Conservation (phyloP, 2,888 invertebrate species). For the Dorcus parallelipipedus region DNA sequence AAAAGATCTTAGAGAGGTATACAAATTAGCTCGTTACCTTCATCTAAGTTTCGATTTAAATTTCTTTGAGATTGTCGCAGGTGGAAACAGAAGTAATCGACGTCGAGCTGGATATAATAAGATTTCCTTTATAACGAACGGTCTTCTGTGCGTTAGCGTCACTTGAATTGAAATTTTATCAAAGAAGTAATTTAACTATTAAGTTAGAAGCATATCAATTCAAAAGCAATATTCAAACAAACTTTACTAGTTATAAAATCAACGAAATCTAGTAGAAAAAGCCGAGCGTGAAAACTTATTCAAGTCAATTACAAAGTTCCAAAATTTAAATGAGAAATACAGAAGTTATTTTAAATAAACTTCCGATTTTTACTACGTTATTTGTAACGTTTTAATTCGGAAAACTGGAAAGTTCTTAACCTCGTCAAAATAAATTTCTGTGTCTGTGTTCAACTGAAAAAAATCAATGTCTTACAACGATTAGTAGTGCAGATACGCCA, state of each 20-base stretch:
- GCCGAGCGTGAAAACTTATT: constrained; percentile 19
- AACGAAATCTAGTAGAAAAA: constrained; percentile 17
- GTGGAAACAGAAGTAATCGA: no score
- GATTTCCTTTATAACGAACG: neutral
- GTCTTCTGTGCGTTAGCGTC: neutral
- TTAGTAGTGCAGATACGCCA: constrained; percentile 41
- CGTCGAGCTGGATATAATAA: no score
- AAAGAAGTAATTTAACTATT: constrained; percentile 2
- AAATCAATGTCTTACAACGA: constrained; percentile 40
- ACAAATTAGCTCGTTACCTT: no score
- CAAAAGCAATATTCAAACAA: constrained; percentile 24
- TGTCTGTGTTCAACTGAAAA: constrained; percentile 28
- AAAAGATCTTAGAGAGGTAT: no score
- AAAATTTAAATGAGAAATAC: constrained; percentile 11
- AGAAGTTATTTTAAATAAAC: constrained; percentile 11
- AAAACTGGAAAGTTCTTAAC: constrained; percentile 7
- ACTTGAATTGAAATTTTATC: neutral
- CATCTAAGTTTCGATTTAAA: no score
- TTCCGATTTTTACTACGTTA: constrained; percentile 5
- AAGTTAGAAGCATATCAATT: constrained; percentile 25
- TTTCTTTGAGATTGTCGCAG: no score
- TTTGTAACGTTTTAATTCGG: neutral
- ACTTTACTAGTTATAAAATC: constrained; percentile 30
- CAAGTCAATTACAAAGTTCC: constrained; percentile 24
- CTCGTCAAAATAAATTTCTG: constrained; percentile 22